A percentile compares a stretch with the other conserved stretches of the same genome.
phyloP scores from a whole-genome alignment of 2,888 invertebrate species.

The Zootermopsis nevadensis region DNA sequence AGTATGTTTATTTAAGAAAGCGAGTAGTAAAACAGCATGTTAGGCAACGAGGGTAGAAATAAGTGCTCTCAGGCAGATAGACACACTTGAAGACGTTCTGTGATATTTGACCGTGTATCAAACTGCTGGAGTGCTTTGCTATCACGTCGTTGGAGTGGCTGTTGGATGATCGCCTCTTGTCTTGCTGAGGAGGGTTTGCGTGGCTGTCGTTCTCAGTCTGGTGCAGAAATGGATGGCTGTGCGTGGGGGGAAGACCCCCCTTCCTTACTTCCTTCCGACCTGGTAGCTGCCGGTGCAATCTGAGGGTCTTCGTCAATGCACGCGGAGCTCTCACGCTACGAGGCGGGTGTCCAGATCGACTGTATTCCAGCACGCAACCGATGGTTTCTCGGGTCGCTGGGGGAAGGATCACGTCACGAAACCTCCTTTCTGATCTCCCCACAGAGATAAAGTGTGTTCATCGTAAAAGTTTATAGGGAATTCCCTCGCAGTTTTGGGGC shows the following conservation, averaged over 20 bases:
- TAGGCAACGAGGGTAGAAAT: too few species aligned
- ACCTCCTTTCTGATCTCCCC: not conserved
- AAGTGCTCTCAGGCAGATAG: not conserved
- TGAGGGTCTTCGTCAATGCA: not conserved
- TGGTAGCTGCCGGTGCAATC: slow-evolving; percentile 17
- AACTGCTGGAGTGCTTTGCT: too few species aligned
- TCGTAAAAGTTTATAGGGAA: too few species aligned
- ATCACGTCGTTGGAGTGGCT: too few species aligned
- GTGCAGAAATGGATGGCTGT: not conserved
- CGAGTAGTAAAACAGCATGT: too few species aligned
- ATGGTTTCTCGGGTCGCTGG: not conserved
- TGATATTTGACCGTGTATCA: not conserved
- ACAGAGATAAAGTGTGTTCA: not conserved
- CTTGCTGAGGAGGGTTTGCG: not conserved
- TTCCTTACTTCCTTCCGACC: slow-evolving; percentile 15
- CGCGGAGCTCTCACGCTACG: not conserved
- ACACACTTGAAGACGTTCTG: not conserved
- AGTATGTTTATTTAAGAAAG: too few species aligned
- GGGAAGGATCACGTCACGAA: not conserved
- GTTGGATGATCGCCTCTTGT: too few species aligned
- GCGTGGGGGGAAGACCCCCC: slow-evolving; percentile 27
- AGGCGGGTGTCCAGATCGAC: not conserved
- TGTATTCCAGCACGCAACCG: not conserved
- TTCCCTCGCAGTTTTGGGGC: too few species aligned
- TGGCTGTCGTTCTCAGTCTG: not conserved